phyloP scores from a whole-genome alignment of 2,888 invertebrate species.

The Patella pellucida region DNA sequence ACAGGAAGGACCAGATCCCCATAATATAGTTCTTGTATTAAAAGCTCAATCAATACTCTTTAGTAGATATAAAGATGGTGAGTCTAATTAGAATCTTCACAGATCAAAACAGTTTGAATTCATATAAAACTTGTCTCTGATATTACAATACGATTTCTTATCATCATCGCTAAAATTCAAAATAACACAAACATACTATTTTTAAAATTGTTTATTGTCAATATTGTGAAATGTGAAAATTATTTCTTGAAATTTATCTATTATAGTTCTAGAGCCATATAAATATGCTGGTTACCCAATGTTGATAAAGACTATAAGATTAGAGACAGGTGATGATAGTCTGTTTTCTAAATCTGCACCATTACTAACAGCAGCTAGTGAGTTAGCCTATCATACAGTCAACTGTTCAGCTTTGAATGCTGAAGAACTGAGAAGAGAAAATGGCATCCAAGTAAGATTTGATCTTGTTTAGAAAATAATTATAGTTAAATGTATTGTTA shows the following conservation, averaged over 20 bases:
- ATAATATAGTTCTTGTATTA: conserved; percentile 81
- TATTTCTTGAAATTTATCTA: background rate
- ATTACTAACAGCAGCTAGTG: conserved; percentile 85
- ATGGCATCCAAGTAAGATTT: conserved; percentile 83
- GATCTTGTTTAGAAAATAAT: background rate
- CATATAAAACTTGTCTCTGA: too few species aligned
- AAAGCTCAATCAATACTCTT: conserved; percentile 95
- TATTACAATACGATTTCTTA: too few species aligned
- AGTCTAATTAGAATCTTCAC: conserved; percentile 35
- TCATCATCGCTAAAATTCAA: too few species aligned
- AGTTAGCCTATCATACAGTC: conserved; percentile 94
- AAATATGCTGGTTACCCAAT: conserved; percentile 99
- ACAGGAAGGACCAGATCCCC: conserved; percentile 87
- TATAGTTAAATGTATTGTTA: too few species aligned
- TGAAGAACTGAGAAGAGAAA: conserved; percentile 94
- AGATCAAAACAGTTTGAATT: background rate
- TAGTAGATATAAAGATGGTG: conserved; percentile 88
- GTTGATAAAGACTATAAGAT: conserved; percentile 91
- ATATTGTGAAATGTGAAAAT: too few species aligned
- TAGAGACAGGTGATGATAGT: conserved; percentile 93
- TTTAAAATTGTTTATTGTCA: too few species aligned
- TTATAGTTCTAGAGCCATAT: conserved; percentile 82
- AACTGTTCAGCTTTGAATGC: conserved; percentile 97
- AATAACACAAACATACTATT: too few species aligned
- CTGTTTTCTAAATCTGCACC: conserved; percentile 87